Evolutionary conservation across 2,113 vertebrate genomes (phyloP), one percentile per base, ranked within the genome.

Genomic region (Plestiodon gilberti): DNA sequence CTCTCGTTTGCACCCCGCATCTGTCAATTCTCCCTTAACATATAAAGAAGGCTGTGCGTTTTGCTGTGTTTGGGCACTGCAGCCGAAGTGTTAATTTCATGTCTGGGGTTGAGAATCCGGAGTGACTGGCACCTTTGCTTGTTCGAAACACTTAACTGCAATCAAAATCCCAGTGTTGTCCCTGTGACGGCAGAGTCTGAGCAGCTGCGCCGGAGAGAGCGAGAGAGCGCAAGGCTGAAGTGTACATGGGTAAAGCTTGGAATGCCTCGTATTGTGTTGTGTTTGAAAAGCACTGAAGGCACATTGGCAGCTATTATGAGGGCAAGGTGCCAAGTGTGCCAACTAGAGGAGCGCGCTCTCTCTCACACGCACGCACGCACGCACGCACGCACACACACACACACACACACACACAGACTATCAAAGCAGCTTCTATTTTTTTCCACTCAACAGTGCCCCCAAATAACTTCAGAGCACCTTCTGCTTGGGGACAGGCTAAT

Each of bases 181-280:
- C 17, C 55, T 15, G 55, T 52, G 33, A 28, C 28, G 73, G 83
- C 43, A 67, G 33, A 22, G 6, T 55, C 17, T 0, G 1, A 43
- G 90, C 89, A 82, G 89, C 78, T 81, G 89, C 20, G 70, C 78
- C 48, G 40, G 71, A 43, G 3, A 76, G 81, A 62, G 73, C 13
- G 0, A 0, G 71, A 43, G 3, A 76, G 81, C 57, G 73, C 13
- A 0, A 0, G 33, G 0, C 33, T 14, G 28, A 0, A 4, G 0
- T 0, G 65, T 71, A 22, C 28, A 6, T n/a, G 15, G 0, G 6
- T 9, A 11, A 33, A 0, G 0, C 0, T 13, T 22, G 43, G 13
- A 38, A 15, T 67, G 0, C 43, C 59, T 59, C 13, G 0, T 1
- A 1, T n/a, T 6, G 1, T 4, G 38, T 1, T 8, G 62, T 35